Conservation (phyloP, 2,113 vertebrate species). For the Paramormyrops kingsleyae region DNA sequence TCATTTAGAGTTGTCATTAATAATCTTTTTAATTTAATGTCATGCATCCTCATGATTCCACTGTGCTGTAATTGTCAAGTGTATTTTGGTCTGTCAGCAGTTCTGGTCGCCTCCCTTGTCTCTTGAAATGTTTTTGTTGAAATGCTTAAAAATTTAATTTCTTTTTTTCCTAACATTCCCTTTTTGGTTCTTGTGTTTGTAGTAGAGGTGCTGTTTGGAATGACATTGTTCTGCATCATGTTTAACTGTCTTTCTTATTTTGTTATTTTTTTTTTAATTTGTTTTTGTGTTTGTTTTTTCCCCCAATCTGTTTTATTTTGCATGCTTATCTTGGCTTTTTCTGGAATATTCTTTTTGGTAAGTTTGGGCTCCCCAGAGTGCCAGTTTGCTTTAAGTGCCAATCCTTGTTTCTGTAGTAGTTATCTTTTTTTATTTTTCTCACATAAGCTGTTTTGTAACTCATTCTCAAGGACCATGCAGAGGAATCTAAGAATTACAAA, state of each 20-base stretch:
- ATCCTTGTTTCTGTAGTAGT: constrained; percentile 41
- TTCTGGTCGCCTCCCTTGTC: not conserved
- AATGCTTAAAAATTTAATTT: not conserved
- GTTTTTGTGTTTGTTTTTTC: constrained; percentile 41
- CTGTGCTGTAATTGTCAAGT: not conserved
- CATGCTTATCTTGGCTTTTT: constrained; percentile 99
- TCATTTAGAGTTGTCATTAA: not conserved
- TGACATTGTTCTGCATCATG: constrained; percentile 9
- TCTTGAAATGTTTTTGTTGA: constrained; percentile 9
- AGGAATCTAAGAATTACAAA: constrained; percentile 38
- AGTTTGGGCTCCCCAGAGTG: constrained; percentile 65
- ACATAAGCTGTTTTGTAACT: constrained; percentile 16
- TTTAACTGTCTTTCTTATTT: constrained; percentile 19
- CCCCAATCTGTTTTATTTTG: constrained; percentile 75
- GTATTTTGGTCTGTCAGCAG: constrained; percentile 7
- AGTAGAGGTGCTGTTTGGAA: constrained; percentile 10
- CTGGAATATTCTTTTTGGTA: constrained; percentile 99
- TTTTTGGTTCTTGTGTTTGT: constrained; percentile 14
- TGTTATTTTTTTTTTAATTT: constrained; percentile 57
- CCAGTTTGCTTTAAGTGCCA: constrained; percentile 36
- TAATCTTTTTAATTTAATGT: not conserved
- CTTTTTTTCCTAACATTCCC: not conserved
- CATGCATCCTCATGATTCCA: constrained; percentile 14
- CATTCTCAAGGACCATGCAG: constrained; percentile 16
- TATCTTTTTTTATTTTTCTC: constrained; percentile 42